phyloP scores from a whole-genome alignment of 23 tunicate species.

The Oikopleura dioica region DNA sequence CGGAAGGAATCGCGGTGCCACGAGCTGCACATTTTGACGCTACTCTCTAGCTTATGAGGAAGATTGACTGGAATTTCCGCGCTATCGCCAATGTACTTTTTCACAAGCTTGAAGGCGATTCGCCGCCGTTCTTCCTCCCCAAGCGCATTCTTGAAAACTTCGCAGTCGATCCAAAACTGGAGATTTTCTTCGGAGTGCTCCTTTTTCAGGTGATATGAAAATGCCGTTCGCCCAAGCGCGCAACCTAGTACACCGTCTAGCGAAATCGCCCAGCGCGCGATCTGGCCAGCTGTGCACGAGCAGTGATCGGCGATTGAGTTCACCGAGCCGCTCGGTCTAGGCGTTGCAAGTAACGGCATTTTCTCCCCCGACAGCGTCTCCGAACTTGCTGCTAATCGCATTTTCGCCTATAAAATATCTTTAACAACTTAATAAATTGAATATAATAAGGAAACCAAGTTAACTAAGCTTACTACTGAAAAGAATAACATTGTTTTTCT shows the following conservation, averaged over 20 bases:
- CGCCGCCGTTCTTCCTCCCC: slow-evolving; percentile 15
- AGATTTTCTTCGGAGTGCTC: slow-evolving; percentile 46
- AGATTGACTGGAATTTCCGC: slow-evolving; percentile 10
- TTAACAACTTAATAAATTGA: no score
- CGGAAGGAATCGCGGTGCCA: not conserved
- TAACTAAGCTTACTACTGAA: no score
- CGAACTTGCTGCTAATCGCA: not conserved
- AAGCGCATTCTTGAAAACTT: slow-evolving; percentile 16
- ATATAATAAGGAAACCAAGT: no score
- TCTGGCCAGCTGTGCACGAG: not conserved
- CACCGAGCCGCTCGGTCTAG: no score
- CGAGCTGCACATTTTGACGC: not conserved
- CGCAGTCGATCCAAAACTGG: slow-evolving; percentile 31
- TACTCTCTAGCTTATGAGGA: not conserved
- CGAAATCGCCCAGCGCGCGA: not conserved
- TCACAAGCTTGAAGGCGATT: slow-evolving; percentile 20
- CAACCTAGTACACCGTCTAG: not conserved
- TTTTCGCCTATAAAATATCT: no score
- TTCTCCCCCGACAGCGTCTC: not conserved
- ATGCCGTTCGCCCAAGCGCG: not conserved
- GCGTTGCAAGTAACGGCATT: no score
- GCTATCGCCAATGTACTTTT: slow-evolving; percentile 14
- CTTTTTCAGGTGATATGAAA: not conserved
- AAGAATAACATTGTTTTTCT: no score
- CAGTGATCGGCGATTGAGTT: no score